Conservation (phyloP, 2,888 invertebrate species). For the Hirtodrosophila histrioides region DNA sequence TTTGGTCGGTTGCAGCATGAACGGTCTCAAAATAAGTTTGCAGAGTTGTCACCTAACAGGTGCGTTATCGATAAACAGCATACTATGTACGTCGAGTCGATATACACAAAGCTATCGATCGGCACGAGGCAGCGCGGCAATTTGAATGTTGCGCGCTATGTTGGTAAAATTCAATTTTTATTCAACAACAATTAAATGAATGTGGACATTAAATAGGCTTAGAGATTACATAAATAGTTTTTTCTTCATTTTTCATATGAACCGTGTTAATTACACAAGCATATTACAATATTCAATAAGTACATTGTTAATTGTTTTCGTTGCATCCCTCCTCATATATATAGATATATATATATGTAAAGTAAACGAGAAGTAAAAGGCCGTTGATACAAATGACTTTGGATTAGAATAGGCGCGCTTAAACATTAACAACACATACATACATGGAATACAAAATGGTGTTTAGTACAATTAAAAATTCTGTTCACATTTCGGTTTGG, state of each 20-base stretch:
- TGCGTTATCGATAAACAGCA: constrained; percentile 28
- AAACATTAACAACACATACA: constrained; percentile 72
- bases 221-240: constrained; percentile 74
- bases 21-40: constrained; percentile 1
- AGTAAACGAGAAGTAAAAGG: constrained; percentile 78
- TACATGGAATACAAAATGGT: constrained; percentile 76
- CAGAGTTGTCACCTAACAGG: constrained; percentile 36
- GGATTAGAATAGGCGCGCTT: constrained; percentile 73
- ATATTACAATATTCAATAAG: constrained; percentile 72
- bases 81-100: neutral
- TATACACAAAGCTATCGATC: constrained; percentile 13
- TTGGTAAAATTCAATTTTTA: constrained; percentile 75
- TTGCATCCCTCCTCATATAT: constrained; percentile 62
- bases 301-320: constrained; percentile 77
- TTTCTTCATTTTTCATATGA: constrained; percentile 41
- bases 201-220: constrained; percentile 78
- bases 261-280: constrained; percentile 55
- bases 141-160: neutral
- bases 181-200: constrained; percentile 77
- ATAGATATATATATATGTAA: constrained; percentile 61
- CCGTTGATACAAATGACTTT: constrained; percentile 79
- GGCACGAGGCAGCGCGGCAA: constrained; percentile 4
- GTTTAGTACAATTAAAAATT: constrained; percentile 79
- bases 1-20: constrained; percentile 23
- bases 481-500: constrained; percentile 78